phyloP scores from a whole-genome alignment of 2,113 vertebrate species.

The Muntiacus muntjak region DNA sequence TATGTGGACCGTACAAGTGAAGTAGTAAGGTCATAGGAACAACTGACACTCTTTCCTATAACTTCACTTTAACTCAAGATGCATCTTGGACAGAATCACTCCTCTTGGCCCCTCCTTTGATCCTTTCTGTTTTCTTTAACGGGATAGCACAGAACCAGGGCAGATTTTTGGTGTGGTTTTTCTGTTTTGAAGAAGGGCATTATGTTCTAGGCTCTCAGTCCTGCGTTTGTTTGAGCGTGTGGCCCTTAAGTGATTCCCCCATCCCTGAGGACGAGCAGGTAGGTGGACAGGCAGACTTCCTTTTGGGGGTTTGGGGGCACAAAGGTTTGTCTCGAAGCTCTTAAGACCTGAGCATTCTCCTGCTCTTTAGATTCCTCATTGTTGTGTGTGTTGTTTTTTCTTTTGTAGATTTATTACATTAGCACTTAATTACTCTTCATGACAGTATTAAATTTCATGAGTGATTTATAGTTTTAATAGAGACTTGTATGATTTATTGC shows the following conservation, averaged over 20 bases:
- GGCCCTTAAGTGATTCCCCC: neutral
- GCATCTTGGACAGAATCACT: neutral
- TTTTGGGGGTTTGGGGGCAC: neutral
- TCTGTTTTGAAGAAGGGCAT: neutral
- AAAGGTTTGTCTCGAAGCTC: neutral
- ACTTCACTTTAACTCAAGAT: neutral
- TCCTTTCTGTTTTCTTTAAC: neutral
- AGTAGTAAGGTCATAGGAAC: too few species aligned
- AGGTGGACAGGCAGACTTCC: neutral
- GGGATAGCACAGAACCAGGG: neutral
- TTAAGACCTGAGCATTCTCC: neutral
- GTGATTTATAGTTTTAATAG: slow-evolving; percentile 74
- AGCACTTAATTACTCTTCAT: slow-evolving; percentile 64
- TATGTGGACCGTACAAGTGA: neutral
- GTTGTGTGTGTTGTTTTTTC: neutral
- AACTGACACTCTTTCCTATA: neutral
- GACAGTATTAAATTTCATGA: slow-evolving; percentile 65
- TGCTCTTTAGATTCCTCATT: neutral
- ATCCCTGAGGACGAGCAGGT: neutral
- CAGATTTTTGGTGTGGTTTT: neutral
- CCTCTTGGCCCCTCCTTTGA: neutral
- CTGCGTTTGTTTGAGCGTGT: neutral
- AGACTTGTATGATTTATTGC: slow-evolving; percentile 62
- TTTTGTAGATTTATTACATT: slow-evolving; percentile 56
- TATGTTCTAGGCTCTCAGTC: neutral